Base-by-base conservation (phyloP, 2,113 vertebrate species). In the Corapipo altera region DNA sequence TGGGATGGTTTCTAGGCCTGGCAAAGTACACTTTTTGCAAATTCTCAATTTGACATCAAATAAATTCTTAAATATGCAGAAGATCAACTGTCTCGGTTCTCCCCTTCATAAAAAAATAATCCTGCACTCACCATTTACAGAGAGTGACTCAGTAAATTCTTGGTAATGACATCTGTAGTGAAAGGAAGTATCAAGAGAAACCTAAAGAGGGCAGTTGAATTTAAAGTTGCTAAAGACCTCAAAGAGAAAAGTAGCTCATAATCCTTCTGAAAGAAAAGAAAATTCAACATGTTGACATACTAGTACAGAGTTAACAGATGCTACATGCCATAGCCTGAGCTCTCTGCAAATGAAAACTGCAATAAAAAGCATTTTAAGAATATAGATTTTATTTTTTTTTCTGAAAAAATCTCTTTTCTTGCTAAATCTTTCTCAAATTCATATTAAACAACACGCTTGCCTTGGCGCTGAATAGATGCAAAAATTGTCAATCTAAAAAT, bases 141-240 rank as follows among this genome's bases (percentile, higher is more conserved):
- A 76, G 39, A 80, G 69, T 69, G 95, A 94, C 85, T 96, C 65
- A 74, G 73, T 91, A 84, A 77, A 74, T 88, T 90, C 71, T 88
- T 76, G 80, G 59, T n/a, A 93, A 77, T 92, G 72, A 52, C 78
- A 94, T 70, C 64, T 70, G 39, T 77, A 80, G 59, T 87, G 96
- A 97, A 73, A 75, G 78, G 83, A 95, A 96, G 64, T 93, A 96
- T 44, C 64, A 94, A 91, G 84, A 94, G 61, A 93, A 96, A 95
- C 67, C 66, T 75, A 89, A 84, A 64, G 70, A 66, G 84, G 21
- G 72, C 69, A 49, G 39, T 35, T 66, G 65, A 91, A 43, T 89
- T 93, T 93, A 67, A 73, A 94, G 75, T 87, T 90, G 76, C 78
- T 75, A 70, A 84, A 91, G 61, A 95, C 49, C 71, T 96, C 71